Evolutionary conservation across 2,797 vertebrate genomes (phyloP).

Genomic region (Gadopsis marmoratus): DNA sequence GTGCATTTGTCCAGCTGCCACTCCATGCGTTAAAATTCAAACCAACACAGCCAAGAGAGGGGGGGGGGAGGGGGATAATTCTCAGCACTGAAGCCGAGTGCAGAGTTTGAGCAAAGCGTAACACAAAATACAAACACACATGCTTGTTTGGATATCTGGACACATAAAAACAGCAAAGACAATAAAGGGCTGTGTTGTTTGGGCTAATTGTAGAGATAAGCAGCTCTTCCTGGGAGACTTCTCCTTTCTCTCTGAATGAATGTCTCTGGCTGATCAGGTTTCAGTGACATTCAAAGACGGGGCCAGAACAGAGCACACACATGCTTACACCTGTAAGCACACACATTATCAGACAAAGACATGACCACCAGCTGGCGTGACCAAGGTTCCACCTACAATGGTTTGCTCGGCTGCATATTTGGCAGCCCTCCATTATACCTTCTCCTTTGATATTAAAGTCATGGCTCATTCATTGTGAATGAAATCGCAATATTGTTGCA

Average conservation of each 20-base stretch:
- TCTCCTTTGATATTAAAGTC: conserved; percentile 61
- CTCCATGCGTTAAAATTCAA: conserved; percentile 63
- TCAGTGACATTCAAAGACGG: conserved; percentile 65
- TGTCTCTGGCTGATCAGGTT: conserved; percentile 65
- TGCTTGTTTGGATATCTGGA: conserved; percentile 38
- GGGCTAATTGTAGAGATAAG: conserved; percentile 58
- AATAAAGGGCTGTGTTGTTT: conserved; percentile 53
- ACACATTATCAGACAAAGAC: conserved; percentile 36
- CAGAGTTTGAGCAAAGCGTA: conserved; percentile 4
- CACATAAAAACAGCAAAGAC: conserved; percentile 42
- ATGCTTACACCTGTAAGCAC: conserved; percentile 5
- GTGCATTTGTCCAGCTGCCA: conserved; percentile 73
- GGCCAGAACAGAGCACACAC: conserved; percentile 25
- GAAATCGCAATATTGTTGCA: conserved; percentile 63
- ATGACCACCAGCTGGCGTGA: conserved; percentile 14
- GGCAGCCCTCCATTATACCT: conserved; percentile 16
- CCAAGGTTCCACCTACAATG: conserved; percentile 7
- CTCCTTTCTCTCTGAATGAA: conserved; percentile 52
- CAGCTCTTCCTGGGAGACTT: conserved; percentile 59
- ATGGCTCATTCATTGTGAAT: conserved; percentile 69
- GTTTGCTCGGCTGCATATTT: conserved; percentile 25
- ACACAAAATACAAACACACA: conserved; percentile 31
- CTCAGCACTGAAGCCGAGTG: conserved; percentile 38
- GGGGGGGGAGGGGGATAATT: background rate
- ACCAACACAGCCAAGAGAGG: conserved; percentile 37